A percentile compares a stretch with the other conserved stretches of the same genome.
phyloP scores from a whole-genome alignment of 2,113 vertebrate genomes.

The Callipepla squamata region DNA sequence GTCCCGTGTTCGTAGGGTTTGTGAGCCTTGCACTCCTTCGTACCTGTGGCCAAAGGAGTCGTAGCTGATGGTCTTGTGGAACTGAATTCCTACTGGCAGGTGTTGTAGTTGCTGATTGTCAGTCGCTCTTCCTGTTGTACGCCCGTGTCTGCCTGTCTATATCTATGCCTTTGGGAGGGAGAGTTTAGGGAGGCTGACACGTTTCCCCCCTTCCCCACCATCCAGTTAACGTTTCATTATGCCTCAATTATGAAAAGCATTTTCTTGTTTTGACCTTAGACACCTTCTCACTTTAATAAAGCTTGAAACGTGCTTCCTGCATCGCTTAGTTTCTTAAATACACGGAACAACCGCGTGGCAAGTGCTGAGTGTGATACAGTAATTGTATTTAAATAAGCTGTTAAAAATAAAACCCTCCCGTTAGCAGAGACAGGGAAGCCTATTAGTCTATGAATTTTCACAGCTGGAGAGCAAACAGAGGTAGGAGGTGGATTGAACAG shows the following conservation, averaged over 20 bases:
- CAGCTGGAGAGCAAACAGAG: constrained; percentile 20
- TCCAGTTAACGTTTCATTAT: not conserved
- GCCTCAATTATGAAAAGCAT: not conserved
- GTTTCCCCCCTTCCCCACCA: too few relatives aligned
- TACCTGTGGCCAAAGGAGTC: not conserved
- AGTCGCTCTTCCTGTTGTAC: not conserved
- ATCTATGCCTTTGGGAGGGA: not conserved
- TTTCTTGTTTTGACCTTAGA: not conserved
- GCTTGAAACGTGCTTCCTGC: not conserved
- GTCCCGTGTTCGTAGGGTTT: not conserved
- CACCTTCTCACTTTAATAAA: not conserved
- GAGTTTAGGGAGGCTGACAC: not conserved
- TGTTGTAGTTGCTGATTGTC: not conserved
- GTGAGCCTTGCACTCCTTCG: not conserved
- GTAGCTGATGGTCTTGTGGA: not conserved
- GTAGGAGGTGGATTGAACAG: not conserved
- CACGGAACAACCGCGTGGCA: not conserved
- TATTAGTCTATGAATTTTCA: constrained; percentile 15
- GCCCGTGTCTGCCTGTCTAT: not conserved
- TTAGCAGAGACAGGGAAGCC: not conserved
- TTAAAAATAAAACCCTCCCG: not conserved
- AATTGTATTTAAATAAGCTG: not conserved
- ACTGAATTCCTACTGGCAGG: not conserved
- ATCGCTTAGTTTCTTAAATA: not conserved
- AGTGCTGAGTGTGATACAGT: not conserved